Evolutionary conservation across 2,113 vertebrate genomes (phyloP).

Genomic region (Rhinoderma darwinii): DNA sequence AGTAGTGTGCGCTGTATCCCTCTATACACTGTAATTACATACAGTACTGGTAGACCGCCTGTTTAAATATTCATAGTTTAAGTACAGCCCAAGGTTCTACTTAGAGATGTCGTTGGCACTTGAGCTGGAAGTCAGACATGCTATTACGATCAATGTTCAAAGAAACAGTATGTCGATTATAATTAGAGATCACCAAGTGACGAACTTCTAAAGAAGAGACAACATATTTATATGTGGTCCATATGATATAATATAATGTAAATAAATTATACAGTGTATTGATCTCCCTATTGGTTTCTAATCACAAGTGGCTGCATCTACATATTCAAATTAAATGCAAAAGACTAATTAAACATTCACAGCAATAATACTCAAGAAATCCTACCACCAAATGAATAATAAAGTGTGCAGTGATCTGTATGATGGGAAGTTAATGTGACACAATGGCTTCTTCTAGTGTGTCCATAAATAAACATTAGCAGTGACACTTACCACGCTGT

Average conservation of each 20-base stretch:
- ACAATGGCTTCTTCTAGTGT: neutral
- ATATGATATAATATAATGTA: neutral
- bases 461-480: neutral
- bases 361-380: neutral
- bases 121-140: too few relatives aligned
- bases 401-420: neutral
- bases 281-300: neutral
- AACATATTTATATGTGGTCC: neutral
- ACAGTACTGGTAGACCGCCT: too few relatives aligned
- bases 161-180: too few relatives aligned
- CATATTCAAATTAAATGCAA: neutral
- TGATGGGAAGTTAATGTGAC: neutral
- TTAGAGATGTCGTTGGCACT: too few relatives aligned
- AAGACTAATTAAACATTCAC: neutral
- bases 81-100: too few relatives aligned
- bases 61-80: too few relatives aligned
- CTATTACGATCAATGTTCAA: too few relatives aligned
- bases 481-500: neutral
- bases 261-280: neutral
- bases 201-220: too few relatives aligned
- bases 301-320: neutral
- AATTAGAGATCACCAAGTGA: too few relatives aligned
- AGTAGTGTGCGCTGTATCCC: too few relatives aligned
- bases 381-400: neutral
- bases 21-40: too few relatives aligned